These are phyloP conservation scores for Zoroaster sp. DNA, from an alignment of 53 echinoderm and acorn worm genomes.

Conservation along the genomic window DNA sequence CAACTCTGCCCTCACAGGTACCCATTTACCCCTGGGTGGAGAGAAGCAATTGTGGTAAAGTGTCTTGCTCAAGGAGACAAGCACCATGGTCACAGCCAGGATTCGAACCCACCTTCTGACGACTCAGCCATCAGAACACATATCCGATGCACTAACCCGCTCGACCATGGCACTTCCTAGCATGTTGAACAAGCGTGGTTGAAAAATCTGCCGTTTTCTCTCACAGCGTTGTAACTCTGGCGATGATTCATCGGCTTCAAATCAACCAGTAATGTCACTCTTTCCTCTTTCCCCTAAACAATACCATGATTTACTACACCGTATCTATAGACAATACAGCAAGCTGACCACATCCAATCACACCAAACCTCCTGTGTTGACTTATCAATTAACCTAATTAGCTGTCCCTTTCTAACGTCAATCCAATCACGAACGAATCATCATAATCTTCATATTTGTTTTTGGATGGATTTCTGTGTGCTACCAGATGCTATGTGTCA, in stretches of 20 bases:
- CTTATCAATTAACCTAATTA: constrained; percentile 50
- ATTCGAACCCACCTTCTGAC: too few species aligned
- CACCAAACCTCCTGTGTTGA: constrained; percentile 18
- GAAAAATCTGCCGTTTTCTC: too few species aligned
- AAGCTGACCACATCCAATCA: not conserved
- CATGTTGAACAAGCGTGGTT: too few species aligned
- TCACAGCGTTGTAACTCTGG: not conserved
- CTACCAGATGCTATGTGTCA: not conserved
- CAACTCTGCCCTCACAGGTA: too few species aligned
- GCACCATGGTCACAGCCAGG: too few species aligned
- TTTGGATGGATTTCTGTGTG: not conserved
- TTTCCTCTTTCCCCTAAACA: not conserved
- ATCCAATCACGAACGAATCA: not conserved
- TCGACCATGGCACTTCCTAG: too few species aligned
- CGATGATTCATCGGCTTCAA: constrained; percentile 9
- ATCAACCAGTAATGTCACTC: not conserved
- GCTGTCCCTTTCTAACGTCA: constrained; percentile 15
- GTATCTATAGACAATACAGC: constrained; percentile 12
- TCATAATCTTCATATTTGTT: constrained; percentile 1
- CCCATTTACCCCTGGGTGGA: too few species aligned
- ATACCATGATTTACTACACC: constrained; percentile 1
- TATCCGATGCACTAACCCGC: too few species aligned
- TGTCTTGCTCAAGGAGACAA: too few species aligned
- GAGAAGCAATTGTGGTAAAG: too few species aligned
- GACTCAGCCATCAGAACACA: too few species aligned